Conservation (phyloP, 2,797 vertebrate species). For the Holocentrus rufus region DNA sequence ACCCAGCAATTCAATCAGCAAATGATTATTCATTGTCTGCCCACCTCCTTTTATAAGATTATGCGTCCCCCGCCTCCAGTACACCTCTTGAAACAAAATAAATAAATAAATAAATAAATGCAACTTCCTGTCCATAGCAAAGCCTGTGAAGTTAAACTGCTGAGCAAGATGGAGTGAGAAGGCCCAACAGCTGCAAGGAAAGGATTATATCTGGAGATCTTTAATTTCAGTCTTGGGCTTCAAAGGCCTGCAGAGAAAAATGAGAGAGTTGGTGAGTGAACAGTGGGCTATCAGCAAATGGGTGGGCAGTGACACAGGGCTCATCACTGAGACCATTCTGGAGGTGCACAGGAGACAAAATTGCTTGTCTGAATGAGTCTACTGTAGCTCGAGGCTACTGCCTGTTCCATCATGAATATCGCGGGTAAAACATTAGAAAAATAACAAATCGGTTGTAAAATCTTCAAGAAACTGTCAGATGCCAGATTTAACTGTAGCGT, state of each 20-base stretch:
- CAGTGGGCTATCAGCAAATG: conserved; percentile 75
- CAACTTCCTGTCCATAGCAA: conserved; percentile 7
- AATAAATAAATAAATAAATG: not conserved
- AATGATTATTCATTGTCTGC: not conserved
- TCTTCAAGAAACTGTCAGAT: conserved; percentile 12
- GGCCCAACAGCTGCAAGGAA: conserved; percentile 58
- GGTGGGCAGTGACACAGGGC: conserved; percentile 77
- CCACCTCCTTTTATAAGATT: not conserved
- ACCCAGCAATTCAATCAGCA: not conserved
- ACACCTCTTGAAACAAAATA: not conserved
- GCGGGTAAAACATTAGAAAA: conserved; percentile 34
- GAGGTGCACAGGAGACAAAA: conserved; percentile 61
- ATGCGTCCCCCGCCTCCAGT: not conserved
- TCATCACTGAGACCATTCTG: conserved; percentile 68
- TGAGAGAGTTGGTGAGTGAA: conserved; percentile 75
- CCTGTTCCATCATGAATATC: conserved; percentile 40
- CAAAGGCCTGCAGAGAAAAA: conserved; percentile 75
- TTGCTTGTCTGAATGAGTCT: conserved; percentile 66
- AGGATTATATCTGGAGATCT: conserved; percentile 78
- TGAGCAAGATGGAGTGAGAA: conserved; percentile 58
- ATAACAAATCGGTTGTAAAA: conserved; percentile 30
- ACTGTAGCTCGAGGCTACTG: conserved; percentile 47
- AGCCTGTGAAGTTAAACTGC: conserved; percentile 62
- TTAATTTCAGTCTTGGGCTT: conserved; percentile 80
- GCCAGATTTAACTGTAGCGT: conserved; percentile 3